Evolutionary conservation across 2,797 vertebrate genomes (phyloP).

Genomic region (Coracias cyanogaster): DNA sequence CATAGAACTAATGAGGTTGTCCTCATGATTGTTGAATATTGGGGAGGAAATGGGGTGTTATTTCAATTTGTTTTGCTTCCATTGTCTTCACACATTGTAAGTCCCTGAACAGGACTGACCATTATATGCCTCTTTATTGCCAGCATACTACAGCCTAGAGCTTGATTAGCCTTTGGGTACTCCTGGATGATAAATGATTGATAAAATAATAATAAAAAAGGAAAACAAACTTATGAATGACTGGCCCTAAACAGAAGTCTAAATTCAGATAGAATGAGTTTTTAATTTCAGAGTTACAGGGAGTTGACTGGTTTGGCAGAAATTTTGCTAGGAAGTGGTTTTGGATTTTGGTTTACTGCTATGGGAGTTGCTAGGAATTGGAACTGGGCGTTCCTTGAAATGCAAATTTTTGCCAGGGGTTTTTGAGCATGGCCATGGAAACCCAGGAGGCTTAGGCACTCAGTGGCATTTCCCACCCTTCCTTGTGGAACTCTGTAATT

Average conservation of each 20-base stretch:
- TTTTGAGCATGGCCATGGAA: constrained; percentile 67
- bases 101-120: neutral
- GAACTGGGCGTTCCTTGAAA: constrained; percentile 63
- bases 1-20: neutral
- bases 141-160: neutral
- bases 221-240: neutral
- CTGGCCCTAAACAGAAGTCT: neutral
- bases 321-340: constrained; percentile 60
- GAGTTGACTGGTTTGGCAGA: constrained; percentile 47
- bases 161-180: neutral
- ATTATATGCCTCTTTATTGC: neutral
- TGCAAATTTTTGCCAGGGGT: constrained; percentile 56
- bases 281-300: constrained; percentile 16
- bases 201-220: constrained; percentile 13
- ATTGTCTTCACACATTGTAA: neutral
- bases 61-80: constrained; percentile 7
- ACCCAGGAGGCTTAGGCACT: constrained; percentile 48
- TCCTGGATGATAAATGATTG: neutral
- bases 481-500: constrained; percentile 69
- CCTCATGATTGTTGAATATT: neutral
- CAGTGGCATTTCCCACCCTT: constrained; percentile 50
- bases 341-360: constrained; percentile 52
- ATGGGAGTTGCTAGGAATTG: neutral
- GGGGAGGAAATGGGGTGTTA: neutral
- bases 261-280: neutral